Evolutionary conservation across 1,140 invertebrate genomes (phyloP).

Genomic region (Magallana angulata): DNA sequence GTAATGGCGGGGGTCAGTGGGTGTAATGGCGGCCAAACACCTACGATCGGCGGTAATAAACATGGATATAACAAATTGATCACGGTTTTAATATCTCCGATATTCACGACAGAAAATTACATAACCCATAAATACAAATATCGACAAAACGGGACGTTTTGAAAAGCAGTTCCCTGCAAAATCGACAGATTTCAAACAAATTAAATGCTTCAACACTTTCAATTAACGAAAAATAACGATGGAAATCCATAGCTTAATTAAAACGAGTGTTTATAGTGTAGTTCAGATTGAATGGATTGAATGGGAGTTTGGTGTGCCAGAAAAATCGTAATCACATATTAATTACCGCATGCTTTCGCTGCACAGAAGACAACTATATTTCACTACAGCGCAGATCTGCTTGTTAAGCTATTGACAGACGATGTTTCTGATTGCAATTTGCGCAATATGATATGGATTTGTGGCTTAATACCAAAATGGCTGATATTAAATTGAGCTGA

Average conservation of each 20-base stretch:
- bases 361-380: neutral
- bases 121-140: constrained; percentile 16
- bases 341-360: constrained; percentile 26
- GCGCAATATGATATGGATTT: too few relatives aligned
- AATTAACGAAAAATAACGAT: constrained; percentile 13
- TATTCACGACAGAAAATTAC: neutral
- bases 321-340: neutral
- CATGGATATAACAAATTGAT: neutral
- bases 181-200: constrained; percentile 27
- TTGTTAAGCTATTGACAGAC: too few relatives aligned
- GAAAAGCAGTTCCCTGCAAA: constrained; percentile 14
- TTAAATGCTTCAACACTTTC: constrained; percentile 35
- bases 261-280: constrained; percentile 16
- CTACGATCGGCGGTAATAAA: neutral
- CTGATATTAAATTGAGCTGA: too few relatives aligned
- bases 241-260: constrained; percentile 32
- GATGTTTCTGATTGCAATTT: too few relatives aligned
- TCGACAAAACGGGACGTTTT: neutral
- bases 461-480: too few relatives aligned
- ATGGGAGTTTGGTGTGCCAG: neutral
- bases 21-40: neutral
- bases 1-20: neutral
- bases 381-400: too few relatives aligned
- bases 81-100: neutral
- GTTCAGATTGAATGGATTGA: constrained; percentile 15